Base-by-base conservation (phyloP, 1,140 invertebrate genomes). In the Nasonia longicornis region DNA sequence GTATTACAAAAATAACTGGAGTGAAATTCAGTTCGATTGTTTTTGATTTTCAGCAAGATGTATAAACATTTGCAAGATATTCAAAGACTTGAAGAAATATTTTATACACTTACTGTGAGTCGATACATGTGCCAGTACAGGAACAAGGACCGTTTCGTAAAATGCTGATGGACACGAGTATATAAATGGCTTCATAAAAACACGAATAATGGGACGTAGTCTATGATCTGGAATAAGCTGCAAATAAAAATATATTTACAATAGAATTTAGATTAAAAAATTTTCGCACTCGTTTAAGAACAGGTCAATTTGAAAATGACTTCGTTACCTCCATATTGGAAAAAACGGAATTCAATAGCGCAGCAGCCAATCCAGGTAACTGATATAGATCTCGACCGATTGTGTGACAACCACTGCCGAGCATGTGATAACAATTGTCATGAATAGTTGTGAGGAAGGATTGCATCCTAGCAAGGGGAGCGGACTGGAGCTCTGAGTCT, bases 101-200 rank as follows among this genome's bases (percentile, higher is more conserved):
- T 11, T 8, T 35, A 29, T 16, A 58, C 81, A 92, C 93, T 92
- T 87, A 95, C 94, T 96, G 87, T 95, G 93, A 4, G 95, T 95
- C 58, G 95, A 93, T 31, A 97, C 89, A 82, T 95, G 94, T 45
- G 93, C 93, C 52, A 97, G 90, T 78, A 97, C 92, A 80, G 96
- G 96, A 87, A 97, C 89, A 45, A 97, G 89, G 48, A 96, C 96
- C 82, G 92, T 90, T 81, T 93, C 92, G 85, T 96, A 95, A 89
- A 93, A 95, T 73, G 94, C 93, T 71, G 94, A 93, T 69, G 96
- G 96, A 89, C 97, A 98, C 29, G 94, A 95, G 86, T 94, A 94
- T 84, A 97, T 94, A 86, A 97, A 97, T 7, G 96, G 95, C 86
- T 96, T 96, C 83, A 97, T 91, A 88, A 97, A 97, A 14, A 95